phyloP scores from a whole-genome alignment of 2,113 vertebrate genomes.

The Noturus placidus region DNA sequence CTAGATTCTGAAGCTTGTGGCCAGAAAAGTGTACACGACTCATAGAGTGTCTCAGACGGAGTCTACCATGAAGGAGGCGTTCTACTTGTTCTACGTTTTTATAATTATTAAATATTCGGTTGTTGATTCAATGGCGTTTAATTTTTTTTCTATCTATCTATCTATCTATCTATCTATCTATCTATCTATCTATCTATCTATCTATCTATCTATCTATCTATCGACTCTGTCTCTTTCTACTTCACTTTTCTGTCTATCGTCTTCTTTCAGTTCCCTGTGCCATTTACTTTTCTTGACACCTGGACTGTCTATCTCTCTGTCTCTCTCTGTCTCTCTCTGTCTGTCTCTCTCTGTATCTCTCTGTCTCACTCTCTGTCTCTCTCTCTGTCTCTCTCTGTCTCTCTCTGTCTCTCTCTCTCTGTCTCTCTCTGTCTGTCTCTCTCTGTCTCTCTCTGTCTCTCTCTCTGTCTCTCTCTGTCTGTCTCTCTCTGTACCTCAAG shows the following conservation, averaged over 20 bases:
- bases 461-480: conserved; percentile 1
- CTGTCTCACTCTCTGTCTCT: no score
- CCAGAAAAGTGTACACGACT: neutral
- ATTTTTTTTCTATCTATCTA: neutral
- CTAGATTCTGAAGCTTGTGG: neutral
- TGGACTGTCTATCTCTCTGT: neutral
- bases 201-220: neutral
- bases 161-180: neutral
- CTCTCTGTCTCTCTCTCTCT: neutral
- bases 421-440: neutral
- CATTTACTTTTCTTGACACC: neutral
- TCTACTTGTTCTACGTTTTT: neutral
- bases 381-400: neutral
- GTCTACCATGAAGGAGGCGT: neutral
- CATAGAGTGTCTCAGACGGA: neutral
- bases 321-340: neutral
- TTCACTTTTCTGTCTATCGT: neutral
- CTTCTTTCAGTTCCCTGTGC: neutral
- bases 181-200: neutral
- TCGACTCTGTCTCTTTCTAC: neutral
- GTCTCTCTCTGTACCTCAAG: neutral
- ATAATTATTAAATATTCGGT: neutral
- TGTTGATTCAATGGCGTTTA: neutral
- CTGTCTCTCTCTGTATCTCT: neutral
- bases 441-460: neutral